Evolutionary conservation across 2,888 invertebrate genomes (phyloP).

Genomic region (Xanthostigma xanthostigma): DNA sequence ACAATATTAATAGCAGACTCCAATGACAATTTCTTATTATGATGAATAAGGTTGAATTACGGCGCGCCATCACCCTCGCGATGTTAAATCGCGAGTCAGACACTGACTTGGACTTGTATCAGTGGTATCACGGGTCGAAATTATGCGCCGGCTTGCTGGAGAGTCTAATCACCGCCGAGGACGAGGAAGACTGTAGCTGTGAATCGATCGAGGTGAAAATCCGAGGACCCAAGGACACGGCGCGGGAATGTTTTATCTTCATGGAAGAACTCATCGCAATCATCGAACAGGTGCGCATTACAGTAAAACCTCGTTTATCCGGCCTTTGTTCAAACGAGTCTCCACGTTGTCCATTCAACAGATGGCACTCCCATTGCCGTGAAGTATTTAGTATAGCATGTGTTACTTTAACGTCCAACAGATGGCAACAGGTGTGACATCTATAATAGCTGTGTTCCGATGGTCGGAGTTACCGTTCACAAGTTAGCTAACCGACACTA

Average conservation of each 20-base stretch:
- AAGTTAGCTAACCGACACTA: too few species aligned
- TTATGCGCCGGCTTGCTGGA: slow-evolving; percentile 51
- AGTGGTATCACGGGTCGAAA: slow-evolving; percentile 59
- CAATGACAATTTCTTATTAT: slow-evolving; percentile 17
- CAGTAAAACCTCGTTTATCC: too few species aligned
- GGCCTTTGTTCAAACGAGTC: too few species aligned
- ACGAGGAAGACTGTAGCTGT: slow-evolving; percentile 22
- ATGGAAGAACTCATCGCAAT: slow-evolving; percentile 49
- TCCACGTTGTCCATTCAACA: too few species aligned
- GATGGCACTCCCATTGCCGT: too few species aligned
- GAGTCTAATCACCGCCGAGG: slow-evolving; percentile 46
- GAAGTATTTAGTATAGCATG: too few species aligned
- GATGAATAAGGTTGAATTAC: slow-evolving; percentile 24
- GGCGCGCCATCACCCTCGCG: slow-evolving; percentile 21
- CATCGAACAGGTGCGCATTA: slow-evolving; percentile 35
- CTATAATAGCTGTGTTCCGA: too few species aligned
- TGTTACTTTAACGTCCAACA: too few species aligned
- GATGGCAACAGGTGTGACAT: too few species aligned
- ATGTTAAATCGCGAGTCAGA: slow-evolving; percentile 29
- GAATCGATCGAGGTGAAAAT: slow-evolving; percentile 50
- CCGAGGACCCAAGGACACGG: slow-evolving; percentile 41
- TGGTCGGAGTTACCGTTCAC: too few species aligned
- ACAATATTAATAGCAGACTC: too few species aligned
- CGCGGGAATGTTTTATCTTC: slow-evolving; percentile 48
- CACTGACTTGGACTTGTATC: slow-evolving; percentile 49